phyloP scores from a whole-genome alignment of 30 jellyfish, hydroid and myxozoan genomes.

The Sanderia malayensis region DNA sequence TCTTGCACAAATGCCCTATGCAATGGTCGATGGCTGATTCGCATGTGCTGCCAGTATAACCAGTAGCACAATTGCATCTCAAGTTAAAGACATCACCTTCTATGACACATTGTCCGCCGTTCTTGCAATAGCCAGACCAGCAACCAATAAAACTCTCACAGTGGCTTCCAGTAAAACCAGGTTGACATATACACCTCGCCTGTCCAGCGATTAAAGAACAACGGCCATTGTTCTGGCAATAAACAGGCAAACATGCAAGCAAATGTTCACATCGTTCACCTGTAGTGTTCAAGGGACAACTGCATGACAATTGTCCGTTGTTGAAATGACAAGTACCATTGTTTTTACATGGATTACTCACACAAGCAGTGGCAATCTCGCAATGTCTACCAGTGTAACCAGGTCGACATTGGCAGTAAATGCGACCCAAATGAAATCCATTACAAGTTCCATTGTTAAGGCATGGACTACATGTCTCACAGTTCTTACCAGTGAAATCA shows the following conservation, averaged over 20 bases:
- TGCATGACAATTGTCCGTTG: not conserved
- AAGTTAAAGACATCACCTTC: not conserved
- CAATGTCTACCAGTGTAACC: not conserved
- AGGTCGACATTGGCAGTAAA: not conserved
- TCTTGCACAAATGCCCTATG: constrained; percentile 18
- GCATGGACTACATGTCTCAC: not conserved
- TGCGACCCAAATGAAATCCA: no score
- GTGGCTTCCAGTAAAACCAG: not conserved
- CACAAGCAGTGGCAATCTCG: not conserved
- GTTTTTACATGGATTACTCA: not conserved
- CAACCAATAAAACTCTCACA: not conserved
- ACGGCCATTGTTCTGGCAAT: not conserved
- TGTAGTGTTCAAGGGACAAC: not conserved
- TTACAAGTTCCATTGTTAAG: not conserved
- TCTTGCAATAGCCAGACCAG: not conserved
- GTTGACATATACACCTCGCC: not conserved
- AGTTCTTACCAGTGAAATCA: not conserved
- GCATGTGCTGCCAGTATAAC: not conserved
- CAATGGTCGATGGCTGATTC: constrained; percentile 5
- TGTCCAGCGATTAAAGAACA: not conserved
- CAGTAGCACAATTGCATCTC: not conserved
- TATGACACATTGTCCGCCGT: no score
- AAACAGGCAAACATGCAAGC: not conserved
- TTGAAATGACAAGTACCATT: not conserved
- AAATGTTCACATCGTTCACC: not conserved